Conservation (phyloP, 2,113 vertebrate genomes). For the Prietella phreatophila region DNA sequence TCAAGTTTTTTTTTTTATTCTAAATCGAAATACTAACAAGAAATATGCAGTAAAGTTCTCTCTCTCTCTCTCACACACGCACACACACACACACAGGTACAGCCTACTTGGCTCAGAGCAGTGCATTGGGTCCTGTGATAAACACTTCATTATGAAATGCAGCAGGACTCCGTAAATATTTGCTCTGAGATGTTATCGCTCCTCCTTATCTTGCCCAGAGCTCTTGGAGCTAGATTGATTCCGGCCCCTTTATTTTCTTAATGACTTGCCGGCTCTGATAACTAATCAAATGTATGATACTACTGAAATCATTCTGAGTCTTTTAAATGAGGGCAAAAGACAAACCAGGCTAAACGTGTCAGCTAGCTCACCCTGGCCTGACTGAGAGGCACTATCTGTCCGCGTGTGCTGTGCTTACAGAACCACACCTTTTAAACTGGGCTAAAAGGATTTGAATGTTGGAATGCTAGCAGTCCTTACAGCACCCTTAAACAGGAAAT, state of each 20-base stretch:
- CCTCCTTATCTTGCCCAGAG: constrained; percentile 72
- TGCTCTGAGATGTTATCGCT: constrained; percentile 63
- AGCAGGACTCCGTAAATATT: constrained; percentile 76
- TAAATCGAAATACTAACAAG: constrained; percentile 6
- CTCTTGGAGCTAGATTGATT: constrained; percentile 64
- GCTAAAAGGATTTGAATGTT: background rate
- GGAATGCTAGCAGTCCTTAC: background rate
- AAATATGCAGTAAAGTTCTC: no score
- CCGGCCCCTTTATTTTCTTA: constrained; percentile 65
- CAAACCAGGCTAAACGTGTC: background rate
- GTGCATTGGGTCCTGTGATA: constrained; percentile 64
- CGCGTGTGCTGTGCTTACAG: background rate
- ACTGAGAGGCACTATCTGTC: constrained; percentile 6
- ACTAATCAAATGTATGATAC: constrained; percentile 47
- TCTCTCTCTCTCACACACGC: constrained; percentile 1
- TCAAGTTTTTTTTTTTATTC: background rate
- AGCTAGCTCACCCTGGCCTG: background rate
- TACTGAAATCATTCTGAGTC: constrained; percentile 32
- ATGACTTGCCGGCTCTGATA: constrained; percentile 63
- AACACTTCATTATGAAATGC: constrained; percentile 76
- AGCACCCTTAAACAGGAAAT: constrained; percentile 42
- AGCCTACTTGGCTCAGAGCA: constrained; percentile 58
- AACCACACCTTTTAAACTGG: constrained; percentile 6
- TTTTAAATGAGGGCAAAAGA: constrained; percentile 53
- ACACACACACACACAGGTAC: constrained; percentile 41